Conservation (phyloP, 2,797 vertebrate species). For the Octomys mimax region DNA sequence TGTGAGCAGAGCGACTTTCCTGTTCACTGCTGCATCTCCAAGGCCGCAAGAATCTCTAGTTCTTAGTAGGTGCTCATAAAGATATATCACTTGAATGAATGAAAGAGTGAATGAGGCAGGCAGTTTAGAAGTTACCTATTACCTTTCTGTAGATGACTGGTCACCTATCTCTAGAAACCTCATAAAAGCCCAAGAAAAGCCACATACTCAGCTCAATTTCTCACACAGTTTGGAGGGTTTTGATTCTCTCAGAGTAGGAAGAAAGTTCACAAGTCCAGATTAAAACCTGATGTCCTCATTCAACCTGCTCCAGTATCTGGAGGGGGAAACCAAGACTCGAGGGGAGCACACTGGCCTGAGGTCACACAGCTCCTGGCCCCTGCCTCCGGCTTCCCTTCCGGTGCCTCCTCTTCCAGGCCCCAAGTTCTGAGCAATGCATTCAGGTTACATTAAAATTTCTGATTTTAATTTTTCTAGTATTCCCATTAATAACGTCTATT, state of each 20-base stretch:
- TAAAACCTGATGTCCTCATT: neutral
- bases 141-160: neutral
- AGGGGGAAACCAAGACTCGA: neutral
- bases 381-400: neutral
- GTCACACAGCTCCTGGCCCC: fast-evolving
- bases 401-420: fast-evolving
- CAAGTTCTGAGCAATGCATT: slow-evolving; percentile 73
- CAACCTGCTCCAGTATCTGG: too few relatives aligned
- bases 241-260: neutral
- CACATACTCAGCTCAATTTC: fast-evolving
- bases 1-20: fast-evolving
- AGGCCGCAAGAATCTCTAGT: too few relatives aligned
- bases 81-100: neutral
- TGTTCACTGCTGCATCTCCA: neutral
- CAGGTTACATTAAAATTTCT: slow-evolving; percentile 78
- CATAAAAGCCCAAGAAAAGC: neutral
- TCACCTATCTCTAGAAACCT: neutral
- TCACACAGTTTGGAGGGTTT: fast-evolving
- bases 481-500: slow-evolving; percentile 82
- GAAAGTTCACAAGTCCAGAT: neutral
- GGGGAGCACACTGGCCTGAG: neutral
- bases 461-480: slow-evolving; percentile 85
- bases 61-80: neutral
- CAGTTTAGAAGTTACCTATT: neutral
- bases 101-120: neutral